Conservation (phyloP, 2,888 invertebrate genomes). For the Chrysodeixis includens region DNA sequence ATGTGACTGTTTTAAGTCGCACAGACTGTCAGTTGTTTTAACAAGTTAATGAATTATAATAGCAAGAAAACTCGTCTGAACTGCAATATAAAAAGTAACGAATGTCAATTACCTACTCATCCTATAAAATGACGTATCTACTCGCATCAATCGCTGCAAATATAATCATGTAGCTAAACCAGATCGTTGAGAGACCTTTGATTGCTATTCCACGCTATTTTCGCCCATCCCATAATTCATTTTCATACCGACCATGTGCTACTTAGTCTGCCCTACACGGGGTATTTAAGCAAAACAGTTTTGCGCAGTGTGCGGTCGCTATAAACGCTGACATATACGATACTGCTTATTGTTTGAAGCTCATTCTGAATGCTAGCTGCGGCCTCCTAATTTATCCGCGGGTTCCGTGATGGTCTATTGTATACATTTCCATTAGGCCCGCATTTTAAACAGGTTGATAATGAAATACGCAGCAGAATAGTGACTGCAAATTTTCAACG, state of each 20-base stretch:
- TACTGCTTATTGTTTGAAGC: constrained; percentile 66
- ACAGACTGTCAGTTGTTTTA: not conserved
- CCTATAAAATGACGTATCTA: not conserved
- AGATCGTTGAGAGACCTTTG: not conserved
- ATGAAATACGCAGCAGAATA: constrained; percentile 36
- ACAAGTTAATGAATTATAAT: not conserved
- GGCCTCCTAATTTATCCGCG: constrained; percentile 72
- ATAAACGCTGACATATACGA: constrained; percentile 47
- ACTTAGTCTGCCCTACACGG: constrained; percentile 19
- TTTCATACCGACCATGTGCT: constrained; percentile 9
- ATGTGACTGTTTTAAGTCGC: not conserved
- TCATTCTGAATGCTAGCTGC: constrained; percentile 70
- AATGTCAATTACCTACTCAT: not conserved
- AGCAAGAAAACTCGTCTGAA: too few relatives aligned
- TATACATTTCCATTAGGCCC: constrained; percentile 70
- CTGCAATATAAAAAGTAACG: not conserved
- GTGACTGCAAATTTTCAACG: constrained; percentile 26
- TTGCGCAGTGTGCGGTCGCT: constrained; percentile 52
- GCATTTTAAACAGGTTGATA: constrained; percentile 58
- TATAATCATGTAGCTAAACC: not conserved
- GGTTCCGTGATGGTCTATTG: constrained; percentile 71
- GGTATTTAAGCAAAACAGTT: constrained; percentile 52
- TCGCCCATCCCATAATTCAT: not conserved
- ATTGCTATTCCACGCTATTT: not conserved
- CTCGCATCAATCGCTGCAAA: not conserved